Evolutionary conservation across 1,140 invertebrate species (phyloP).

Genomic region (Magallana gigas): DNA sequence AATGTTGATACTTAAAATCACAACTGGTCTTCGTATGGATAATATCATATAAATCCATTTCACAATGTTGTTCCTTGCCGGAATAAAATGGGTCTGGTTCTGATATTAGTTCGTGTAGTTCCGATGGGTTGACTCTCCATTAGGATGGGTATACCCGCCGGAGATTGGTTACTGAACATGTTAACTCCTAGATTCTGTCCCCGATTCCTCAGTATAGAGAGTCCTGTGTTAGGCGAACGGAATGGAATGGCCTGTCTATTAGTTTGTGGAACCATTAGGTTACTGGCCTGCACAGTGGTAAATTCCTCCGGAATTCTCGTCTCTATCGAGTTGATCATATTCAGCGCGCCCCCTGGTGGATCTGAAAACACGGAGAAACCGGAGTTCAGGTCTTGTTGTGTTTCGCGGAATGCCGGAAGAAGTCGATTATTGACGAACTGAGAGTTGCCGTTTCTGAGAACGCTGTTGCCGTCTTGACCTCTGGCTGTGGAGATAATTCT

Average conservation of each 20-base stretch:
- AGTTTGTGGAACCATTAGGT: not conserved
- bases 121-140: not conserved
- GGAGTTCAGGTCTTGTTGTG: not conserved
- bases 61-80: not conserved
- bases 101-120: not conserved
- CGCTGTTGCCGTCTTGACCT: not conserved
- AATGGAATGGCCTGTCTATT: conserved; percentile 5
- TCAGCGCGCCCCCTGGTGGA: not conserved
- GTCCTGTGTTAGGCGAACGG: not conserved
- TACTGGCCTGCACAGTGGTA: not conserved
- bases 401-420: not conserved
- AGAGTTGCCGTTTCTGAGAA: not conserved
- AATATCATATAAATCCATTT: no score
- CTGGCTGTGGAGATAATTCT: not conserved
- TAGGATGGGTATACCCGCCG: not conserved
- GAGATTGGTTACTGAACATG: not conserved
- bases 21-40: no score
- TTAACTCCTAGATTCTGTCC: not conserved
- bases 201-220: not conserved
- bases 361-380: conserved; percentile 16
- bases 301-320: conserved; percentile 2
- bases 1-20: no score
- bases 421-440: not conserved
- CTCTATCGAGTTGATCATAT: not conserved
- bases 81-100: not conserved